Evolutionary conservation across 1,140 invertebrate species (phyloP).

Genomic region (Chironomus striatipennis): DNA sequence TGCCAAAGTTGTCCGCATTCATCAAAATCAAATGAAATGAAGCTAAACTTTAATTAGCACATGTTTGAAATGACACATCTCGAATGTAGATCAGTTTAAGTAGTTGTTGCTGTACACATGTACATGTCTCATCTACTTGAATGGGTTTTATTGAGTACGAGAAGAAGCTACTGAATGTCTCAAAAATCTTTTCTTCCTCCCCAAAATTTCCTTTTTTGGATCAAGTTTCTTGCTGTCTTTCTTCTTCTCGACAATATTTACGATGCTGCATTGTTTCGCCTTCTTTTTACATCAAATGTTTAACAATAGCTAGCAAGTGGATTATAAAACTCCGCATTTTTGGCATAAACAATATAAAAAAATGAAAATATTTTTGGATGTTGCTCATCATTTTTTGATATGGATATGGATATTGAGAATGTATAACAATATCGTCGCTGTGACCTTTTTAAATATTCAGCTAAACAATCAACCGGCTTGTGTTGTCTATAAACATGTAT

Average conservation of each 20-base stretch:
- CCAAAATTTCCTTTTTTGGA: neutral
- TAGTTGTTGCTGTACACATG: neutral
- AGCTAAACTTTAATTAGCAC: too few species aligned
- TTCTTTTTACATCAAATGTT: too few species aligned
- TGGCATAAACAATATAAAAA: too few species aligned
- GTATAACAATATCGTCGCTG: too few species aligned
- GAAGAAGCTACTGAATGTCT: neutral
- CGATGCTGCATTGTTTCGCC: too few species aligned
- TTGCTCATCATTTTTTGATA: neutral
- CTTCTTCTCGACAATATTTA: neutral
- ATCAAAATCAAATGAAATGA: too few species aligned
- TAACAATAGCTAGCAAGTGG: too few species aligned
- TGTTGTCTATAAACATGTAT: neutral
- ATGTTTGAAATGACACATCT: neutral
- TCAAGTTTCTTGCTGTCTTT: neutral
- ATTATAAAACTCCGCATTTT: too few species aligned
- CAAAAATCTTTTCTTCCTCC: neutral
- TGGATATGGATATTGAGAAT: too few species aligned
- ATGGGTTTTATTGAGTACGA: neutral
- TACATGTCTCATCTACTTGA: neutral
- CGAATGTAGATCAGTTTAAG: neutral
- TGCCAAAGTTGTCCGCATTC: too few species aligned
- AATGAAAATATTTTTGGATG: too few species aligned
- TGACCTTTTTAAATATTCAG: conserved; percentile 13
- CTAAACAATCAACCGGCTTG: neutral